These are phyloP conservation scores for Xestia c-nigrum DNA, from an alignment of 2,888 invertebrate genomes.

Conservation along the genomic window DNA sequence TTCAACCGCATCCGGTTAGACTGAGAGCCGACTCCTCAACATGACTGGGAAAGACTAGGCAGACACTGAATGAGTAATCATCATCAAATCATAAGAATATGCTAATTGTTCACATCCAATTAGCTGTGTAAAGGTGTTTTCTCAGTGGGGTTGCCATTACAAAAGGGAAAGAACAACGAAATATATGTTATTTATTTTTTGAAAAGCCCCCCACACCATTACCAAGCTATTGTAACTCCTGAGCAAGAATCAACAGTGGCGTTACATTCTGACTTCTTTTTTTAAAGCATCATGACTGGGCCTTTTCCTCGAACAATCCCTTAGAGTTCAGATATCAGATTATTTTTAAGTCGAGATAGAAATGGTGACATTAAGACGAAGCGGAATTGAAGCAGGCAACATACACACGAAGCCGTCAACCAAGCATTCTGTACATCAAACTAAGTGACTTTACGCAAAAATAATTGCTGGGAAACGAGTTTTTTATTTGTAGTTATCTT, in stretches of 20 bases:
- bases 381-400: neutral
- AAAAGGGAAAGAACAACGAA: constrained; percentile 1
- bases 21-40: too few species aligned
- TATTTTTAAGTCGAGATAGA: constrained; percentile 20
- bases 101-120: neutral
- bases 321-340: constrained; percentile 23
- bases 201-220: too few species aligned
- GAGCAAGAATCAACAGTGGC: too few species aligned
- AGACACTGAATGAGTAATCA: too few species aligned
- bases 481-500: too few species aligned
- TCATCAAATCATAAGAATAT: neutral
- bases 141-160: neutral
- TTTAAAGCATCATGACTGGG: neutral
- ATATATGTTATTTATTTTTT: neutral
- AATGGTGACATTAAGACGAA: constrained; percentile 7
- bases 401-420: too few species aligned
- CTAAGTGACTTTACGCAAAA: too few species aligned
- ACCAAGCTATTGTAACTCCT: too few species aligned
- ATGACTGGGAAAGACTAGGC: too few species aligned
- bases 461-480: too few species aligned
- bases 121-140: neutral
- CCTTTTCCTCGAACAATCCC: constrained; percentile 13
- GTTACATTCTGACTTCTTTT: neutral
- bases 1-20: too few species aligned
- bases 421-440: too few species aligned